phyloP scores from a whole-genome alignment of 2,888 invertebrate genomes.

The Tiliacea citrago region DNA sequence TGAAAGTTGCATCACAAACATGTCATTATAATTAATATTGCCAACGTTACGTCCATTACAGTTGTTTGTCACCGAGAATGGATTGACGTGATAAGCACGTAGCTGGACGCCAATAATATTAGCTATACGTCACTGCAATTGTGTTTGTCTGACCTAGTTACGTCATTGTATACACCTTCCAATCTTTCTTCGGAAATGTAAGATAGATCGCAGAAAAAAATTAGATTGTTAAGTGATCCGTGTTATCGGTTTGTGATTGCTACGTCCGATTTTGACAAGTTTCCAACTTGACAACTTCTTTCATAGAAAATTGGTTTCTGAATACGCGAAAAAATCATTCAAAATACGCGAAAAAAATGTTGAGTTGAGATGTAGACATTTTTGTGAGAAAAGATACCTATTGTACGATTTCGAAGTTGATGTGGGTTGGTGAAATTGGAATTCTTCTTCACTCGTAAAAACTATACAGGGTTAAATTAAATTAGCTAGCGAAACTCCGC shows the following conservation, averaged over 20 bases:
- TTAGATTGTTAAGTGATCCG: conserved; percentile 37
- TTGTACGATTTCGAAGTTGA: not conserved
- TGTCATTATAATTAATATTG: conserved; percentile 2
- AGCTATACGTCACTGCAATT: conserved; percentile 7
- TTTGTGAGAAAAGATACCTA: conserved; percentile 1
- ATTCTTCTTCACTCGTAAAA: not conserved
- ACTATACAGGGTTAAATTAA: too few species aligned
- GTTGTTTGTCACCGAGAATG: conserved; percentile 30
- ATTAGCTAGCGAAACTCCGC: too few species aligned
- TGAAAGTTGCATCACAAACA: conserved; percentile 4
- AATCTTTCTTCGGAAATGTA: conserved; percentile 12
- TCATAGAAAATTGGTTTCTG: conserved; percentile 32
- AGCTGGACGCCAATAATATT: conserved; percentile 29
- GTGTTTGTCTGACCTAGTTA: conserved; percentile 49
- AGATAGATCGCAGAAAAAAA: conserved; percentile 38
- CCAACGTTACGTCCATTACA: conserved; percentile 43
- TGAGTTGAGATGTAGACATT: not conserved
- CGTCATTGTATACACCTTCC: conserved; percentile 10
- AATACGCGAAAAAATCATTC: not conserved
- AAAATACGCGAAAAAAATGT: not conserved
- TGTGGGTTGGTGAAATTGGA: not conserved
- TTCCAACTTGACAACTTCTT: conserved; percentile 28
- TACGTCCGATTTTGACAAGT: conserved; percentile 39
- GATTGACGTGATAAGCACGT: conserved; percentile 42
- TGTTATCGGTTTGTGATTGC: conserved; percentile 43